Base-by-base conservation (phyloP, 2,113 vertebrate species). In the Opisthocomus hoazin region DNA sequence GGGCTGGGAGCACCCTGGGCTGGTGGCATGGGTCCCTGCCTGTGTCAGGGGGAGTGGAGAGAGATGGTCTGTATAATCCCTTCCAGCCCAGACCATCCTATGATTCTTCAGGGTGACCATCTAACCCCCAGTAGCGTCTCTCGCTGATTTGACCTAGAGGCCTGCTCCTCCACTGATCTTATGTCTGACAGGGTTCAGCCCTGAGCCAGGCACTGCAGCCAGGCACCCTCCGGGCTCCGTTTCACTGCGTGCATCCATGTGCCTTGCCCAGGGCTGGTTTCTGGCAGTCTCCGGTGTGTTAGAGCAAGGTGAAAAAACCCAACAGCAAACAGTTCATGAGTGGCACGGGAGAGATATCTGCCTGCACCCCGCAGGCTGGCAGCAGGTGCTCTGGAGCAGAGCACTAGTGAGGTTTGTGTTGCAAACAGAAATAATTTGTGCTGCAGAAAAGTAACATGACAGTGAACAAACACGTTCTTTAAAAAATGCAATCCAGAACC, bases 211-310 rank as follows among this genome's bases (percentile, higher is more conserved):
- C 57, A 34, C 32, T 0, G 0, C 70, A 79, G 6, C 48, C 63
- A 56, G 54, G 19, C 39, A 43, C 18, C 16, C 65, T 51, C 45
- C 37, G 74, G 56, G 11, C 34, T 50, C 45, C 9, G 0, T 70
- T 83, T 65, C 71, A 10, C 60, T 26, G 1, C 0, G 0, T 5
- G 32, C 71, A 16, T 48, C 50, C 3, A 1, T 30, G 24, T 66
- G 57, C 63, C 53, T 66, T 87, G 32, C 41, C 56, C 41, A 36
- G 3, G 18, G 64, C 73, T 60, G 13, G 19, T 64, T 73, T 46
- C 73, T 90, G 83, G 7, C 65, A 50, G n/a, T 80, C 58, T 75
- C 46, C 48, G 51, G 9, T 34, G 14, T 15, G 39, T 50, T 21
- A 73, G 48, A 84, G 24, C 22, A 77, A 77, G 69, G 43, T 29